These are phyloP conservation scores for Drosophila hawaiiensis DNA, from an alignment of 2,888 invertebrate genomes.

Conservation along the genomic window DNA sequence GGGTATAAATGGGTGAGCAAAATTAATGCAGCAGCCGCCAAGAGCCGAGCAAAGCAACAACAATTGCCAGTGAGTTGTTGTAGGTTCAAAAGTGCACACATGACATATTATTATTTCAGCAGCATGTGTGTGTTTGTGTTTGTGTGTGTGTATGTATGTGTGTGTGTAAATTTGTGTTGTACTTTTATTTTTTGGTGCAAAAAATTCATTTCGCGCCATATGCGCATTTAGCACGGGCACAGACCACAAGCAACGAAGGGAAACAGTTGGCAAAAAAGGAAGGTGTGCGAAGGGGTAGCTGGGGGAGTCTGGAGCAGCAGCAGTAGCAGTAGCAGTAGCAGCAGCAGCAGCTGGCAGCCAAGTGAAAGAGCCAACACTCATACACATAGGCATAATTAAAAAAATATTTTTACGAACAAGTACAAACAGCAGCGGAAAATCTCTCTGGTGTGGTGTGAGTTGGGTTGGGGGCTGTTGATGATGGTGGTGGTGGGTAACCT, in stretches of 20 bases:
- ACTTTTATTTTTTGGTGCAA: constrained; percentile 33
- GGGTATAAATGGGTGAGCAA: constrained; percentile 14
- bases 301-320: constrained; percentile 12
- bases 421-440: constrained; percentile 24
- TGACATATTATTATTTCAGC: constrained; percentile 70
- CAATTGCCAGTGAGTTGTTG: constrained; percentile 28
- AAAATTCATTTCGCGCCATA: constrained; percentile 78
- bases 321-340: constrained; percentile 28
- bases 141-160: constrained; percentile 5
- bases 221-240: constrained; percentile 74
- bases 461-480: background rate
- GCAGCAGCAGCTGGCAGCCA: constrained; percentile 47
- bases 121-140: constrained; percentile 11
- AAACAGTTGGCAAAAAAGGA: constrained; percentile 14
- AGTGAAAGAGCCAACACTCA: constrained; percentile 51
- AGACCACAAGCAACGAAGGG: constrained; percentile 51
- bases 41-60: constrained; percentile 15
- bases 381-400: constrained; percentile 68
- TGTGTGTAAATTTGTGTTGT: constrained; percentile 32
- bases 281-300: background rate
- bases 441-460: background rate
- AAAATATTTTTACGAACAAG: constrained; percentile 54
- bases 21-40: constrained; percentile 42
- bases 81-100: constrained; percentile 69
- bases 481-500: background rate